Evolutionary conservation across 2,113 vertebrate genomes (phyloP).

Genomic region (Alethe castanea): DNA sequence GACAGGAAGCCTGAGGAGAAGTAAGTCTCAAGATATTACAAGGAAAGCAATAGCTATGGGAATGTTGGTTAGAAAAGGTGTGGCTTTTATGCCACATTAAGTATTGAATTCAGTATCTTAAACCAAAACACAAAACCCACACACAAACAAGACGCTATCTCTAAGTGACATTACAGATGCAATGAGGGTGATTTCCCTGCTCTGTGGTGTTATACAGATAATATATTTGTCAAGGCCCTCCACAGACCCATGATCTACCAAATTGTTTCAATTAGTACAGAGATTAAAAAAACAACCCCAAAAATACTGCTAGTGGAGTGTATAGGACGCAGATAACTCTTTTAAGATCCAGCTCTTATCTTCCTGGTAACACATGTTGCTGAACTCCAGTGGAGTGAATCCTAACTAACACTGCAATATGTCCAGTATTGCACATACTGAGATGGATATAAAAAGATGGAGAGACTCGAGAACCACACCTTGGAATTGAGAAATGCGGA

Average conservation of each 20-base stretch:
- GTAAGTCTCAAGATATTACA: not conserved
- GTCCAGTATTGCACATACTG: not conserved
- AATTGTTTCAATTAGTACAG: not conserved
- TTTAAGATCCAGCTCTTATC: not conserved
- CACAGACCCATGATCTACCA: not conserved
- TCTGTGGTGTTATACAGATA: not conserved
- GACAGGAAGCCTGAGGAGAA: constrained; percentile 14
- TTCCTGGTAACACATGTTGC: not conserved
- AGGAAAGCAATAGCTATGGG: not conserved
- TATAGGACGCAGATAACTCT: not conserved
- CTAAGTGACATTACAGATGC: not conserved
- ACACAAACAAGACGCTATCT: not conserved
- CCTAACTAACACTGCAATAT: not conserved
- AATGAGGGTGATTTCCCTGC: not conserved
- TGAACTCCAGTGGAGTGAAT: not conserved
- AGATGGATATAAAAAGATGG: not conserved
- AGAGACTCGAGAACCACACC: not conserved
- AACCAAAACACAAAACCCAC: not conserved
- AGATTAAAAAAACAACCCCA: not conserved
- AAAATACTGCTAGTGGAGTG: not conserved
- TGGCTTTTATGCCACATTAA: not conserved
- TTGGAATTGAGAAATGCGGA: not conserved
- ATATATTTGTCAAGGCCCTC: not conserved
- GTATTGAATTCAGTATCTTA: not conserved
- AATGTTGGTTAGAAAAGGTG: not conserved